phyloP scores from a whole-genome alignment of 2,797 vertebrate species.

The Pelodytes ibericus region DNA sequence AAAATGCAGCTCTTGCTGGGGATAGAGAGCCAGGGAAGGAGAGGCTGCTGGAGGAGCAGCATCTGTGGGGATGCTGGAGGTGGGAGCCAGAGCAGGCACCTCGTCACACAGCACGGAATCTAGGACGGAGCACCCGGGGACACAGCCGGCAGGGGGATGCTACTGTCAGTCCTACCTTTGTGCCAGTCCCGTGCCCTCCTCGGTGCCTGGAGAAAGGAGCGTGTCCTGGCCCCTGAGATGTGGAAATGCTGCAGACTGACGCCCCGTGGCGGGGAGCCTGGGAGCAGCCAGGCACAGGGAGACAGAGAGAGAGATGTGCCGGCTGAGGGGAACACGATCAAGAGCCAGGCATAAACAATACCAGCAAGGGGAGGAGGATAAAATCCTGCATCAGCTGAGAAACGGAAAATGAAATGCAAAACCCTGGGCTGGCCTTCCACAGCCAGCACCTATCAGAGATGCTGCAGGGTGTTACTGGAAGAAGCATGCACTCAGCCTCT shows the following conservation, averaged over 20 bases:
- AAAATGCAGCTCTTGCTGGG: background rate
- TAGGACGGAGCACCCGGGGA: background rate
- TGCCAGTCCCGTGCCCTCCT: constrained; percentile 39
- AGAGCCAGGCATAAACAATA: constrained; percentile 48
- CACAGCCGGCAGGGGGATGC: constrained; percentile 9
- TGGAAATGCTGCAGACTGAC: constrained; percentile 47
- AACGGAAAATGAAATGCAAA: constrained; percentile 25
- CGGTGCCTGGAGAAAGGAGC: constrained; percentile 29
- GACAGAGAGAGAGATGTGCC: constrained; percentile 33
- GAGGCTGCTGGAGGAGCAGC: constrained; percentile 8
- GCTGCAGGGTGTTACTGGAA: constrained; percentile 9
- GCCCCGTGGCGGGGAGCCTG: constrained; percentile 51
- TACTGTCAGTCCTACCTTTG: constrained; percentile 48
- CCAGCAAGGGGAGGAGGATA: constrained; percentile 40
- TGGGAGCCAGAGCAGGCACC: constrained; percentile 21
- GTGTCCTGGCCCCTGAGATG: constrained; percentile 22
- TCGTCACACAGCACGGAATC: background rate
- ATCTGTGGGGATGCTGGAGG: constrained; percentile 17
- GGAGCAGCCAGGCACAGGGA: constrained; percentile 23
- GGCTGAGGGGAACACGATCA: constrained; percentile 40
- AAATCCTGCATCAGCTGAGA: constrained; percentile 20
- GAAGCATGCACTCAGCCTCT: background rate
- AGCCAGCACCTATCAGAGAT: constrained; percentile 20
- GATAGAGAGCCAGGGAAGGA: background rate
- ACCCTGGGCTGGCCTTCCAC: constrained; percentile 21